These are phyloP conservation scores for Hoplodrina ambigua DNA, from an alignment of 2,888 invertebrate genomes.

Conservation along the genomic window DNA sequence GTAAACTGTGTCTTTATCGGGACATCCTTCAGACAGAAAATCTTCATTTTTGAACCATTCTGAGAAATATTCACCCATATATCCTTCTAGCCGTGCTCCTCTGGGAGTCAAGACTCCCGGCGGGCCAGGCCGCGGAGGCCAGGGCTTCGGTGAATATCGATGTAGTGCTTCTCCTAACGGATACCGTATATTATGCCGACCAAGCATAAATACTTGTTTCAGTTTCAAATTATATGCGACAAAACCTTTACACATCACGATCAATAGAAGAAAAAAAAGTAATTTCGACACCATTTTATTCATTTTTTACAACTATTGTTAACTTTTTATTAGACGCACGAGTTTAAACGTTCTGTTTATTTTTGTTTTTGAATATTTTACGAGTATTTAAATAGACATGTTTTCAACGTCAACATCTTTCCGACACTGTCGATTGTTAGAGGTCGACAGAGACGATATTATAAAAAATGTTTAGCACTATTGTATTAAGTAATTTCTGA, in stretches of 20 bases:
- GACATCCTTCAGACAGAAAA: constrained; percentile 45
- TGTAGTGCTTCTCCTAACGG: background rate
- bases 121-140: constrained; percentile 23
- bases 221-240: constrained; percentile 22
- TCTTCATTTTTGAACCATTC: constrained; percentile 49
- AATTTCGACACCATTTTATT: constrained; percentile 18
- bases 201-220: constrained; percentile 53
- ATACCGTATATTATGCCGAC: constrained; percentile 50
- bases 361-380: background rate
- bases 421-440: background rate
- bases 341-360: background rate
- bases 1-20: constrained; percentile 39
- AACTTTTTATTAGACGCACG: background rate
- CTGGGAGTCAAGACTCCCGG: constrained; percentile 39
- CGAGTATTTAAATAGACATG: background rate
- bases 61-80: constrained; percentile 54
- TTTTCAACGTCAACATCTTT: background rate
- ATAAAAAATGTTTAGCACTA: background rate
- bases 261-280: constrained; percentile 21
- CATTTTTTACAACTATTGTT: background rate
- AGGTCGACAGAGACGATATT: background rate
- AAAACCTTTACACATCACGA: constrained; percentile 8
- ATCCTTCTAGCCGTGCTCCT: constrained; percentile 44
- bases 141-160: constrained; percentile 38
- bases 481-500: background rate